A percentile compares a stretch with the other conserved stretches of the same genome.
These are phyloP conservation scores for Pangasius sanitwongsei DNA, from an alignment of 2,797 vertebrate genomes.

Conservation along the genomic window DNA sequence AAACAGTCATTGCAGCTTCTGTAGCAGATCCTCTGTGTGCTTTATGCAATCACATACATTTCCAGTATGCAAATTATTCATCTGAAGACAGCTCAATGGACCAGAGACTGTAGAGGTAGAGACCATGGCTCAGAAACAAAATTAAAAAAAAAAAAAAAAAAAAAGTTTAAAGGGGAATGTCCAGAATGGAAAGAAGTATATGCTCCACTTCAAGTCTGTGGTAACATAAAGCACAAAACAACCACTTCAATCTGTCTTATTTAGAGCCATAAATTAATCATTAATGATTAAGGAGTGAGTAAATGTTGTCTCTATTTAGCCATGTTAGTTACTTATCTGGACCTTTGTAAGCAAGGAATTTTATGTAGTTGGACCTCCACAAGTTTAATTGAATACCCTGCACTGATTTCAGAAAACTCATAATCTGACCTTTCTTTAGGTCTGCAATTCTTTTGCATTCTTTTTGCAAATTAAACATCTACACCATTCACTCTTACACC, in stretches of 20 bases:
- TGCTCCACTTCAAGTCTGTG: no score
- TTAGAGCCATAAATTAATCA: neutral
- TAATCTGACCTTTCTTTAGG: neutral
- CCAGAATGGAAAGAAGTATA: neutral
- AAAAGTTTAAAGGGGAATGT: no score
- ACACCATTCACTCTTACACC: neutral
- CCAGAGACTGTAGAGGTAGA: neutral
- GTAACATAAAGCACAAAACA: neutral
- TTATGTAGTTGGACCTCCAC: neutral
- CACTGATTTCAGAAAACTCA: neutral
- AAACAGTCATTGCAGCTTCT: neutral
- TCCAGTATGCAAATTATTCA: neutral
- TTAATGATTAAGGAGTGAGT: neutral
- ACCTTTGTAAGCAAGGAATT: neutral
- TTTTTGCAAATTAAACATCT: conserved; percentile 4
- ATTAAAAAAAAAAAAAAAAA: no score
- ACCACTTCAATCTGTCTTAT: neutral
- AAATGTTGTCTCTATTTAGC: neutral
- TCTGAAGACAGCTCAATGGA: neutral
- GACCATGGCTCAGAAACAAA: neutral
- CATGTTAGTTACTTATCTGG: neutral
- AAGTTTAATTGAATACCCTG: neutral
- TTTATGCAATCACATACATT: neutral
- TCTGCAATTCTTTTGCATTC: neutral
- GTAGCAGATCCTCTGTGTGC: neutral